Evolutionary conservation across 2,797 vertebrate species (phyloP), one percentile per base, ranked within the genome.

Genomic region (Gephyroberyx darwinii): DNA sequence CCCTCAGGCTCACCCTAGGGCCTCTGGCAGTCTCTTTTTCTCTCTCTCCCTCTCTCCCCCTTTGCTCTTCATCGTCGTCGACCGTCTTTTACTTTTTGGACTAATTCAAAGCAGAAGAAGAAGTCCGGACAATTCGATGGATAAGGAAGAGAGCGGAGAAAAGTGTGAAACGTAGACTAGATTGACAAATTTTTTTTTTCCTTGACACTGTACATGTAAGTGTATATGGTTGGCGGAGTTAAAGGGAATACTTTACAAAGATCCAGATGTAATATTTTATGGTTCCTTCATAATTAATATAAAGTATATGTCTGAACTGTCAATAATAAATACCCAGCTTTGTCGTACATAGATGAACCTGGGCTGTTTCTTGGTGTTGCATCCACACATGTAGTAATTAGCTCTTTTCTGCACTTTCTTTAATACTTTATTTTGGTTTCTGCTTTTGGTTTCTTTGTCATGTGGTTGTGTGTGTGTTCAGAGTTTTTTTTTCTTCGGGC

Each of bases 241-340:
- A 92, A 92, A 89, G 89, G 89, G 90, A 92, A 91, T 80, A 84
- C 67, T 86, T 83, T 89, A 82, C 53, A 61, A 56, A 69, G 76
- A 87, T 90, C 66, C 78, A 75, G 87, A 89, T 93, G 91, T 92
- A 90, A 91, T 88, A 80, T 91, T 90, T 90, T 78, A 84, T 84
- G 90, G 86, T 77, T 81, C 50, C 81, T 88, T 78, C 69, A 71
- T 79, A 81, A 84, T 88, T 85, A 83, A 89, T 89, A 86, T 87
- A 86, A 88, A 83, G 75, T 89, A 80, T 82, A 87, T 79, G 85
- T 68, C 47, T 80, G 61, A 78, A 77, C n/a, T 35, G 75, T 79
- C 64, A 76, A 68, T 78, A 87, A 89, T 87, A 90, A 89, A 88
- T 66, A 31, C 65, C 2, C 57, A 69, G 51, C 69, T 37, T 71